Percentiles rank a stretch among this genome's conserved stretches.
phyloP scores from a whole-genome alignment of 2,888 invertebrate genomes.

The Tetramorium bicarinatum region DNA sequence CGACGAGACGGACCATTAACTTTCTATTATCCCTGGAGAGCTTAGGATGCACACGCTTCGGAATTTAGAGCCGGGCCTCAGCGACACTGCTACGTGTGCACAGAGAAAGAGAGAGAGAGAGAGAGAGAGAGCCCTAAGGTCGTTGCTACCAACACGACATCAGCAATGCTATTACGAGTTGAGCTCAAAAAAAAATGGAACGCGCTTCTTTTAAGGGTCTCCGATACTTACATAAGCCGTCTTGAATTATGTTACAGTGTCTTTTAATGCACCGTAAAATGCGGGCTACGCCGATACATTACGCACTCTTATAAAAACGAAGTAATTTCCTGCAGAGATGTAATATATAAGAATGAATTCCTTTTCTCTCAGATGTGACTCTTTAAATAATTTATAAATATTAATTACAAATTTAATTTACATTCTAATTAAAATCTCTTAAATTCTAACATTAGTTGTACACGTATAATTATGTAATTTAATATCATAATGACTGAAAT shows the following conservation, averaged over 20 bases:
- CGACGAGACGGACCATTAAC: conserved; percentile 54
- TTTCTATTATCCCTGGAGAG: conserved; percentile 53
- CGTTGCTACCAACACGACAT: conserved; percentile 42
- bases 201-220: conserved; percentile 41
- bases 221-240: conserved; percentile 43
- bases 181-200: conserved; percentile 36
- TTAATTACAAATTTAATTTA: background rate
- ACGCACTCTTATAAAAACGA: background rate
- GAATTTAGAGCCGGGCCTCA: conserved; percentile 46
- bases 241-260: conserved; percentile 36
- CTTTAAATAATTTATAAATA: conserved; percentile 1
- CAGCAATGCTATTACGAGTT: conserved; percentile 32
- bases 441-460: background rate
- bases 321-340: background rate
- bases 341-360: background rate
- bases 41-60: conserved; percentile 53
- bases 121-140: conserved; percentile 8
- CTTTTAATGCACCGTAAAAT: conserved; percentile 47
- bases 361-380: background rate
- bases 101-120: background rate
- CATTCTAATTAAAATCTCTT: conserved; percentile 3
- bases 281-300: background rate
- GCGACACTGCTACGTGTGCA: conserved; percentile 42
- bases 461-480: background rate
- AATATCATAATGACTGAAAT: background rate